Evolutionary conservation across 2,113 vertebrate genomes (phyloP).

Genomic region (Bungarus multicinctus): DNA sequence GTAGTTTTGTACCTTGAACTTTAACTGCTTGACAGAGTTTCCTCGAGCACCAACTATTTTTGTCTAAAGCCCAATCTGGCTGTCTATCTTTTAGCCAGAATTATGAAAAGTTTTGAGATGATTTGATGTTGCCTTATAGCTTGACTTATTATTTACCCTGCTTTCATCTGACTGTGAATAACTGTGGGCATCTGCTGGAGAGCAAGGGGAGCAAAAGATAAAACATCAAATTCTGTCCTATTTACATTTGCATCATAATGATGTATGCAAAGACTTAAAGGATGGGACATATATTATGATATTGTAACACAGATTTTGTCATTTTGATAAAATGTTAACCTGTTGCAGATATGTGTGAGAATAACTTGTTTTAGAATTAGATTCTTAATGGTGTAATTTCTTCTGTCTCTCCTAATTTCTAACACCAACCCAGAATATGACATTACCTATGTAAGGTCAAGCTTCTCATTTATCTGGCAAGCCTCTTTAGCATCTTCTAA

Average conservation of each 20-base stretch:
- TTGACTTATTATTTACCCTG: neutral
- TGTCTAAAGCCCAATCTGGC: neutral
- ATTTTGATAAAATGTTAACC: too few species aligned
- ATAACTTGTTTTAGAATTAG: neutral
- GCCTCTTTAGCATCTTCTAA: too few species aligned
- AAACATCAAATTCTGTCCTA: neutral
- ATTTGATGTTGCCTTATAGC: neutral
- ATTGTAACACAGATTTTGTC: too few species aligned
- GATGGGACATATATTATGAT: too few species aligned
- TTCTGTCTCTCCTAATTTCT: too few species aligned
- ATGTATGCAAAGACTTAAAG: neutral
- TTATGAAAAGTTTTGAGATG: neutral
- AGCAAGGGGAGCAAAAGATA: neutral
- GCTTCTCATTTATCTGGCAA: too few species aligned
- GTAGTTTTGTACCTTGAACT: neutral
- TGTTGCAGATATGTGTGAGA: neutral
- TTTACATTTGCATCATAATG: neutral
- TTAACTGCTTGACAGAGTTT: neutral
- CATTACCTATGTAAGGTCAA: too few species aligned
- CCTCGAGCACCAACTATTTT: neutral
- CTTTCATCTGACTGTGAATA: neutral
- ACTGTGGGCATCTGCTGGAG: neutral
- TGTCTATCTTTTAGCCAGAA: neutral
- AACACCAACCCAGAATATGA: too few species aligned
- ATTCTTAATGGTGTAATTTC: neutral